Conservation (phyloP, 2,888 invertebrate species). For the Trypoxylon attenuatum region DNA sequence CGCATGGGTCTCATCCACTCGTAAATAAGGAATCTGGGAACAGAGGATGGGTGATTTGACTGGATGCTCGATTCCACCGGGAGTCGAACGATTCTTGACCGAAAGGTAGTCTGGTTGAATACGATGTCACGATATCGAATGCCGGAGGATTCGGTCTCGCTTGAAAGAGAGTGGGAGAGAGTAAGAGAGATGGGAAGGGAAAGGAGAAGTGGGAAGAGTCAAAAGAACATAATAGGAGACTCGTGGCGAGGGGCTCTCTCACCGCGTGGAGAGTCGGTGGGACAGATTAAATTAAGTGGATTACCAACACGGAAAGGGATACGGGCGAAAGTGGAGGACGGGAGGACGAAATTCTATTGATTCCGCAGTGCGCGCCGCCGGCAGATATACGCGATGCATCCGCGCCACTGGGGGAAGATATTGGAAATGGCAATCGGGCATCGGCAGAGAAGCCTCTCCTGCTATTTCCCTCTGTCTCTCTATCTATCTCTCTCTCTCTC, state of each 20-base stretch:
- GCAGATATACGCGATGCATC: not conserved
- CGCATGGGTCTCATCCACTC: too few species aligned
- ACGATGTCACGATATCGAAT: too few species aligned
- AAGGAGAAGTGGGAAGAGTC: not conserved
- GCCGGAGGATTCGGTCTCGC: too few species aligned
- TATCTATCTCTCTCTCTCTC: too few species aligned
- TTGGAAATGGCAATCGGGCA: slow-evolving; percentile 57
- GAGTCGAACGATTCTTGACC: too few species aligned
- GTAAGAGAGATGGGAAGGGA: not conserved
- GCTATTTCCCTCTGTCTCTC: too few species aligned
- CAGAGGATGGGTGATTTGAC: too few species aligned
- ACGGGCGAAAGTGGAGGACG: slow-evolving; percentile 20
- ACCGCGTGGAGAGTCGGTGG: slow-evolving; percentile 7
- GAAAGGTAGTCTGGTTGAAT: too few species aligned
- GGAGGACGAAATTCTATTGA: slow-evolving; percentile 49
- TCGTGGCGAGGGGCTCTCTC: slow-evolving; percentile 9
- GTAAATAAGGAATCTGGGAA: too few species aligned
- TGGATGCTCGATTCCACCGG: too few species aligned
- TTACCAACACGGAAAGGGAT: slow-evolving; percentile 36
- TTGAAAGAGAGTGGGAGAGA: not conserved
- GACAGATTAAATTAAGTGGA: slow-evolving; percentile 42
- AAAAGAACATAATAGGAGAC: slow-evolving; percentile 20
- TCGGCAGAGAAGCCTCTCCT: slow-evolving; percentile 28
- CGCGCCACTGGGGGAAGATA: slow-evolving; percentile 33
- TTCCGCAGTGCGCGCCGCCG: slow-evolving; percentile 22